Conservation (phyloP, 2,797 vertebrate species). For the Gouania willdenowi region DNA sequence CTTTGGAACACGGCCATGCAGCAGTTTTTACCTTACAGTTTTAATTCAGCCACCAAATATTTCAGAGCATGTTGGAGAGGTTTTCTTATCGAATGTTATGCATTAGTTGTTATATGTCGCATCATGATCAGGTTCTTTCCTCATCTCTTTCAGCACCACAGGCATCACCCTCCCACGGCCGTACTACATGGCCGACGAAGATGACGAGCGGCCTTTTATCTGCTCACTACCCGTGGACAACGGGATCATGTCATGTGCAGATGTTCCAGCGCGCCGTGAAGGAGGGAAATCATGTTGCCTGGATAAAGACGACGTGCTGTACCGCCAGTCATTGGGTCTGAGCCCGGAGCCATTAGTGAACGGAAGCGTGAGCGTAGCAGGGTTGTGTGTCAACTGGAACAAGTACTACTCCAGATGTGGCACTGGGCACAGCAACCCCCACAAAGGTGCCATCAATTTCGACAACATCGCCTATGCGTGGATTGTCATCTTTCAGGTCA, state of each 20-base stretch:
- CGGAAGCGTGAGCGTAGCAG: constrained; percentile 65
- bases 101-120: too few species aligned
- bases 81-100: too few species aligned
- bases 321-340: constrained; percentile 79
- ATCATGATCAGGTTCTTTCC: too few species aligned
- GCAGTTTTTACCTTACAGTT: too few species aligned
- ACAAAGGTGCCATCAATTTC: constrained; percentile 98
- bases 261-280: constrained; percentile 87
- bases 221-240: constrained; percentile 94
- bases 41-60: too few species aligned
- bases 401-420: constrained; percentile 91
- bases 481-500: constrained; percentile 98
- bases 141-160: constrained; percentile 69
- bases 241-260: constrained; percentile 92
- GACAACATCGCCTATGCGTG: constrained; percentile 98
- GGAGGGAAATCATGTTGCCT: constrained; percentile 87
- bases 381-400: constrained; percentile 97
- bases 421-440: constrained; percentile 87
- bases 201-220: constrained; percentile 96
- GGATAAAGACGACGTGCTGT: constrained; percentile 86
- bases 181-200: constrained; percentile 91
- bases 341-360: constrained; percentile 81
- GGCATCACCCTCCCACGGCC: constrained; percentile 85
- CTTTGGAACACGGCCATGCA: too few species aligned
- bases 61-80: too few species aligned